A percentile compares a stretch with the other conserved stretches of the same genome.
phyloP scores from a whole-genome alignment of 2,888 invertebrate species.

The Cheilosia vernalis region DNA sequence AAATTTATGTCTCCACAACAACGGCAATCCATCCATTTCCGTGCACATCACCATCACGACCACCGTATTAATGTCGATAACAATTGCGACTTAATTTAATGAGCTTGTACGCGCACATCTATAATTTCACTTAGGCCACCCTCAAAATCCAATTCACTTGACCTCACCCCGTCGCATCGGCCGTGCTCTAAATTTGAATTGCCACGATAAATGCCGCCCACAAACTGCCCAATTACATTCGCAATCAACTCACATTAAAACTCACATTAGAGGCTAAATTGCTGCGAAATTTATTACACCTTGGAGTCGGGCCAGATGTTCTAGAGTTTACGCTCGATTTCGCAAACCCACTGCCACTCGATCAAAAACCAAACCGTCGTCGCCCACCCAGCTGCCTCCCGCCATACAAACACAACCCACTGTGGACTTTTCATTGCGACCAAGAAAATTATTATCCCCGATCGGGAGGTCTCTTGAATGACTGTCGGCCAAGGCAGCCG shows the following conservation, averaged over 20 bases:
- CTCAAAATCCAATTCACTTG: conserved; percentile 11
- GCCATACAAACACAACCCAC: conserved; percentile 27
- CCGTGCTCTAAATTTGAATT: conserved; percentile 31
- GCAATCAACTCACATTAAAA: conserved; percentile 67
- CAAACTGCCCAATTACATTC: conserved; percentile 66
- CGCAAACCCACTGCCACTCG: conserved; percentile 16
- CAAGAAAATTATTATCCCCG: conserved; percentile 58
- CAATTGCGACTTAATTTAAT: conserved; percentile 37
- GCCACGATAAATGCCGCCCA: conserved; percentile 38
- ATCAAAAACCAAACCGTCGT: conserved; percentile 35
- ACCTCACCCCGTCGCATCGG: background rate
- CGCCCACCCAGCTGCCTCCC: background rate
- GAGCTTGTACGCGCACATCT: conserved; percentile 23
- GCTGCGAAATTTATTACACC: conserved; percentile 63
- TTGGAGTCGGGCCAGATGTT: conserved; percentile 43
- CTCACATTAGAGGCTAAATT: conserved; percentile 62
- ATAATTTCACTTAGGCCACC: conserved; percentile 39
- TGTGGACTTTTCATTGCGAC: conserved; percentile 50
- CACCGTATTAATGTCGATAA: background rate
- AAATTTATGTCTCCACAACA: too few species aligned
- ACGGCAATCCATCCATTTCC: too few species aligned
- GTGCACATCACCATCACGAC: too few species aligned
- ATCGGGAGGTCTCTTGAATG: conserved; percentile 14
- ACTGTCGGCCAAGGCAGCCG: conserved; percentile 10
- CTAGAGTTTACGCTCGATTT: conserved; percentile 33